Evolutionary conservation across 2,113 vertebrate genomes (phyloP), one percentile per base, ranked within the genome.

Genomic region (Rousettus leschenaultii): DNA sequence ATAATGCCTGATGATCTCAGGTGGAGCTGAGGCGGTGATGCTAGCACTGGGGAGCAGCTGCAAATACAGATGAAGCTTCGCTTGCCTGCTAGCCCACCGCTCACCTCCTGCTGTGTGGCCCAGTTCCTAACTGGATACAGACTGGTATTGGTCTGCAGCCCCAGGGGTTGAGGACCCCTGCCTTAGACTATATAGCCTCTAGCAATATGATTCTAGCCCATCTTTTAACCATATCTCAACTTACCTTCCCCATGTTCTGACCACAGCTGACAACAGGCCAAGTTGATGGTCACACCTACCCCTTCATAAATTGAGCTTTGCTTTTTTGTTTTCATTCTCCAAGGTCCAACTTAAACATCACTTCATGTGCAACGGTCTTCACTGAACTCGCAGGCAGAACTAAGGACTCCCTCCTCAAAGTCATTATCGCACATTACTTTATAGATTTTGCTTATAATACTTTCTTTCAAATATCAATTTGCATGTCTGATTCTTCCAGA

Each of bases 221-320:
- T 68, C 38, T 84, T 89, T 73, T n/a, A 59, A 78, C 15, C 5
- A 1, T 5, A 5, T 45, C 35, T 79, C 84, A n/a, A 21, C 33
- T 24, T 43, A 18, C 14, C n/a, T 75, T 18, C 0, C 0, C 35
- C 24, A 6, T 19, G 61, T 53, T 59, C 71, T 48, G 18, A 55
- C 7, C 35, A 63, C 7, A 10, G 51, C 3, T 43, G 28, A 51
- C 1, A 0, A 6, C 9, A 10, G 48, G 48, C 9, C 48, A 74
- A 7, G 10, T 40, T 38, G 1, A 4, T 43, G 33, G 7, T n/a
- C 38, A 43, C 16, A 13, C 6, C 1, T 51, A 7, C 2, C 5
- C 5, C 38, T 77, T 55, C 30, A 35, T 33, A 48, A 71, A 21
- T 2, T 16, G 7, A 38, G 55, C 30, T 57, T 5, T 91, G 77